A percentile compares a stretch with the other conserved stretches of the same genome.
Evolutionary conservation across 1,140 invertebrate genomes (phyloP).

Genomic region (Subanguina moxae): DNA sequence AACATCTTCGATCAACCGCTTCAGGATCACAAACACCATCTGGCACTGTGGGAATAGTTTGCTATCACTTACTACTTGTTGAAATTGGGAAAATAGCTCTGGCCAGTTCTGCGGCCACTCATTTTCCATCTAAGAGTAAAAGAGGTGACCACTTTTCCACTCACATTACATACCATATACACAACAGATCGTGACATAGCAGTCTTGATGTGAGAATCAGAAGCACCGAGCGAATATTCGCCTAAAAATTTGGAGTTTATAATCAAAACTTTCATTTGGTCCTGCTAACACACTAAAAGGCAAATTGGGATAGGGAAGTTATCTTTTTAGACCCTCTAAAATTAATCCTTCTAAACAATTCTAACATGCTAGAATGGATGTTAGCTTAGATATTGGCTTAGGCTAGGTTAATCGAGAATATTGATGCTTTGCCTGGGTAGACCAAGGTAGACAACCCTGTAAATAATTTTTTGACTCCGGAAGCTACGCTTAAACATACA

Average conservation of each 20-base stretch:
- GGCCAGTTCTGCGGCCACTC: constrained; percentile 54
- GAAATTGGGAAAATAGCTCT: constrained; percentile 37
- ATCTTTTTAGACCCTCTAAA: too few relatives aligned
- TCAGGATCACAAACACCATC: constrained; percentile 39
- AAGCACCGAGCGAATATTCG: constrained; percentile 17
- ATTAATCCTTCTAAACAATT: too few relatives aligned
- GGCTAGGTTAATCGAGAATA: too few relatives aligned
- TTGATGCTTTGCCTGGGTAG: too few relatives aligned
- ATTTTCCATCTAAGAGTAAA: constrained; percentile 33
- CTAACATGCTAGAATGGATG: too few relatives aligned
- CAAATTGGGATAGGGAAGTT: too few relatives aligned
- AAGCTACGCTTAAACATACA: too few relatives aligned
- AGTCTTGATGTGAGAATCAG: constrained; percentile 30
- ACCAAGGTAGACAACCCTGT: too few relatives aligned
- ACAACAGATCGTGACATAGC: constrained; percentile 38
- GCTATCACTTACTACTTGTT: constrained; percentile 19
- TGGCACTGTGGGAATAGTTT: constrained; percentile 28
- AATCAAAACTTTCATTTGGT: too few relatives aligned
- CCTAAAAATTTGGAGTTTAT: background rate
- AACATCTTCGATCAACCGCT: constrained; percentile 42
- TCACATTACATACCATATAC: constrained; percentile 18
- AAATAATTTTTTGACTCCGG: too few relatives aligned
- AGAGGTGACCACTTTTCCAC: background rate
- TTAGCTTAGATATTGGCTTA: too few relatives aligned
- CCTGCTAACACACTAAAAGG: too few relatives aligned